These are phyloP conservation scores for Noctuana brunneofusca DNA, from an alignment of 2,888 invertebrate genomes.

Conservation along the genomic window DNA sequence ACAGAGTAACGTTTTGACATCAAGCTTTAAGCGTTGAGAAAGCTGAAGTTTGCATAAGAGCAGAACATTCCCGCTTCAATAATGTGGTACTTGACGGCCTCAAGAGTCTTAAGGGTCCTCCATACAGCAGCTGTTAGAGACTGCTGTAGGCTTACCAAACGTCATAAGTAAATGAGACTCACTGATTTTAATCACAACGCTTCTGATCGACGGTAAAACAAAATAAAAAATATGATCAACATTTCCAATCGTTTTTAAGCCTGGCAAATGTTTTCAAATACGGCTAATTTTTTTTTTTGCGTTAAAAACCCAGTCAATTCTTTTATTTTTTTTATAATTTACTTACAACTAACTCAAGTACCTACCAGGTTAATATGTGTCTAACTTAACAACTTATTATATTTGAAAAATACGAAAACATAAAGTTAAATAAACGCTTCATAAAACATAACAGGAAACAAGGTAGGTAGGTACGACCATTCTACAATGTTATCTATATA, in stretches of 20 bases:
- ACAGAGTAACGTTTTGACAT: slow-evolving; percentile 42
- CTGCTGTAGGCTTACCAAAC: slow-evolving; percentile 37
- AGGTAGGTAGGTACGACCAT: no score
- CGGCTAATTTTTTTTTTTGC: background rate
- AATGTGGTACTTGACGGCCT: slow-evolving; percentile 47
- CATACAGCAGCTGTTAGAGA: slow-evolving; percentile 60
- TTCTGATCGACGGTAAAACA: background rate
- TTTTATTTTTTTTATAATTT: no score
- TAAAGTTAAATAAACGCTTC: no score
- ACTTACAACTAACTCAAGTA: no score
- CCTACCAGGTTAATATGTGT: no score
- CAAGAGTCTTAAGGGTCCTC: slow-evolving; percentile 58
- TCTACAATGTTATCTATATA: no score
- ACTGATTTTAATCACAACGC: slow-evolving; percentile 20
- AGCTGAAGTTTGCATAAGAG: slow-evolving; percentile 50
- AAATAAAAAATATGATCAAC: no score
- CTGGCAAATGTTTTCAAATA: no score
- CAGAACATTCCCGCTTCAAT: slow-evolving; percentile 47
- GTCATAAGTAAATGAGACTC: slow-evolving; percentile 16
- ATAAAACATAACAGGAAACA: no score
- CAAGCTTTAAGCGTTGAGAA: slow-evolving; percentile 48
- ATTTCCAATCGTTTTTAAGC: no score
- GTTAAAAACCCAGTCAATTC: background rate
- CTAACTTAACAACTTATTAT: no score
- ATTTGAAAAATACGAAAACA: no score